Conservation (phyloP, 2,797 vertebrate genomes). For the Ataeniobius toweri region DNA sequence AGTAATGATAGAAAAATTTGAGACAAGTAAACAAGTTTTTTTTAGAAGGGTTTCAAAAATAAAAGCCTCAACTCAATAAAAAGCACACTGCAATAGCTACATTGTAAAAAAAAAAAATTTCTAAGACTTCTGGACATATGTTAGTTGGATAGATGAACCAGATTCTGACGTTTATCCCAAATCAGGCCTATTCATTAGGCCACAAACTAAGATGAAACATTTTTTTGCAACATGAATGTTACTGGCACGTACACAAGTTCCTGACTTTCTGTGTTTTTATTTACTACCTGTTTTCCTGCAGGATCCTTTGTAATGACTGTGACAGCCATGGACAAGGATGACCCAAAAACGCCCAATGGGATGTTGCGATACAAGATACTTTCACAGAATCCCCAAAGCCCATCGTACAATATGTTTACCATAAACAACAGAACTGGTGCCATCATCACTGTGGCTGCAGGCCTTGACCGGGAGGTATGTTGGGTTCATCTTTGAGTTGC, state of each 20-base stretch:
- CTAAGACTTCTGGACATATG: background rate
- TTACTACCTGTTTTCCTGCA: conserved; percentile 55
- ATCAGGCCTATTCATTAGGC: background rate
- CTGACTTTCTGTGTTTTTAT: conserved; percentile 6
- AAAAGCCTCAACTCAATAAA: background rate
- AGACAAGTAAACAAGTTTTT: background rate
- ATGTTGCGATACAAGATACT: conserved; percentile 96
- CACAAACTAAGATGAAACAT: background rate
- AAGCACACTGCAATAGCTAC: background rate
- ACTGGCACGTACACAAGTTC: background rate
- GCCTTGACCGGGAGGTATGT: conserved; percentile 93
- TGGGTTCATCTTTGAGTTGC: conserved; percentile 10
- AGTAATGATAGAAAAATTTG: background rate
- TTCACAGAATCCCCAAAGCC: conserved; percentile 93
- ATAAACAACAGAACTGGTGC: conserved; percentile 98
- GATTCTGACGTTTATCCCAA: no score
- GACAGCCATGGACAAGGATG: conserved; percentile 93
- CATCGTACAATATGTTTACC: conserved; percentile 96
- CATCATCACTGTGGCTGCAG: conserved; percentile 96
- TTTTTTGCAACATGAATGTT: background rate
- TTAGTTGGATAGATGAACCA: no score
- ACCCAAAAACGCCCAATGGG: conserved; percentile 93
- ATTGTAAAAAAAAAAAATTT: background rate
- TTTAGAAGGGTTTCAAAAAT: background rate
- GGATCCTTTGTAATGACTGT: conserved; percentile 97